Base-by-base conservation (phyloP, 1,140 invertebrate species). In the Sesamia nonagrioides region DNA sequence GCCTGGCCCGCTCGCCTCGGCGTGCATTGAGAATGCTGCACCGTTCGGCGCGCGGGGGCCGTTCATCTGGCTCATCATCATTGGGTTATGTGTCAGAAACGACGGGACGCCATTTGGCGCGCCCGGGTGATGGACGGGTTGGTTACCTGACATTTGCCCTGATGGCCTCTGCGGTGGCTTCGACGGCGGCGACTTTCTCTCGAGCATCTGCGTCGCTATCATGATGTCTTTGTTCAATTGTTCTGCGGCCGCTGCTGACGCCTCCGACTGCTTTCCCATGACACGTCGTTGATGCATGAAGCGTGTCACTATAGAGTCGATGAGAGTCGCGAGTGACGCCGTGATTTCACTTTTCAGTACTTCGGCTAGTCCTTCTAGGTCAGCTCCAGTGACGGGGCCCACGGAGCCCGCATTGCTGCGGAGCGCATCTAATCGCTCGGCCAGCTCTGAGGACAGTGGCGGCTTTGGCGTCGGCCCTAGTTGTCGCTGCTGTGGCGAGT, bases 321-420 rank as follows among this genome's bases (percentile, higher is more conserved):
- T 98, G n/a, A 99, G 95, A 77, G 97, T 97, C 6, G 97, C 96
- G 56, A 98, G 91, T 6, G 97, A 98, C 71, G 98, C 96, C 15
- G 97, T 97, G 77, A 99, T 97, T 95, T 99, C 98, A 48, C 96
- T 97, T 95, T 99, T 99, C 1, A 99, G 96, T 58, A 97, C 97
- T 84, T 99, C 98, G 6, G 98, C 98, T 56, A 99, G 95, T 63
- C 97, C 97, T 93, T 99, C 98, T 1, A 99, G 95, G 88, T 98
- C 98, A 15, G 97, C 95, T 33, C 96, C 97, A 0, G 96, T 96
- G 80, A 97, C 96, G 40, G 97, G 95, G 73, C 96, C 96, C 61
- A 94, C 92, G 13, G 96, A 96, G 81, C 93, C 95, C 21, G 96
- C 95, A 82, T 95, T 96, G 84, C 95, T 96, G 78, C 96, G 95